Conservation (phyloP, 1,140 invertebrate species). For the Drosophila busckii region DNA sequence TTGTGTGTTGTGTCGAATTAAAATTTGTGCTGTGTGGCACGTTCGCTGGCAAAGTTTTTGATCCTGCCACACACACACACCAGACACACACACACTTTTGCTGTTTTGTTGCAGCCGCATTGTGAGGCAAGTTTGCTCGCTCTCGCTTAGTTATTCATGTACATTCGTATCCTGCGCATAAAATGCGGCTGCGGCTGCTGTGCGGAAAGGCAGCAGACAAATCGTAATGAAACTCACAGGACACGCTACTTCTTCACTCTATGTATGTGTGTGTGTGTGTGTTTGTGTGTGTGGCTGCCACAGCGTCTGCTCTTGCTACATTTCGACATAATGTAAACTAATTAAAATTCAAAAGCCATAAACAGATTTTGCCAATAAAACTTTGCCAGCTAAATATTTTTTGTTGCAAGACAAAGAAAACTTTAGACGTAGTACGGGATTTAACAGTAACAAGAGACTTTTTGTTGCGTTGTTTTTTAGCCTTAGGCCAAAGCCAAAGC, state of each 20-base stretch:
- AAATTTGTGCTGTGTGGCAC: slow-evolving; percentile 73
- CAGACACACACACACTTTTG: slow-evolving; percentile 10
- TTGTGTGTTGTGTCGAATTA: slow-evolving; percentile 76
- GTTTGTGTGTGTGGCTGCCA: slow-evolving; percentile 23
- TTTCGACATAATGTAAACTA: slow-evolving; percentile 78
- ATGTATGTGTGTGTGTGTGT: slow-evolving; percentile 6
- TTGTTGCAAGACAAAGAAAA: slow-evolving; percentile 69
- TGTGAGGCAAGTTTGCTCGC: not conserved
- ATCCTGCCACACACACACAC: slow-evolving; percentile 37
- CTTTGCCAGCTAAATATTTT: slow-evolving; percentile 77
- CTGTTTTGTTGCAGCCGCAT: slow-evolving; percentile 1
- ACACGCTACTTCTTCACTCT: slow-evolving; percentile 59
- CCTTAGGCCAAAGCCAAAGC: slow-evolving; percentile 47
- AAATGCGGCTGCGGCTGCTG: slow-evolving; percentile 77
- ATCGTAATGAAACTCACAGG: slow-evolving; percentile 72
- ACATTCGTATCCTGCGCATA: slow-evolving; percentile 77
- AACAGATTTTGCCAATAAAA: slow-evolving; percentile 79
- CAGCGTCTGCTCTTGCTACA: slow-evolving; percentile 46
- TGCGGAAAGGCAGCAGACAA: slow-evolving; percentile 78
- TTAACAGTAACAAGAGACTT: slow-evolving; percentile 41
- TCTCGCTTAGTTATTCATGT: slow-evolving; percentile 72
- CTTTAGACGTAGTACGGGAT: slow-evolving; percentile 41
- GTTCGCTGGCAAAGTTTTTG: slow-evolving; percentile 64
- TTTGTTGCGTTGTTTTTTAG: slow-evolving; percentile 17
- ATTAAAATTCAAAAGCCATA: slow-evolving; percentile 79